These are phyloP conservation scores for Halcyon malimbica DNA, from an alignment of 2,113 vertebrate species.

Conservation along the genomic window DNA sequence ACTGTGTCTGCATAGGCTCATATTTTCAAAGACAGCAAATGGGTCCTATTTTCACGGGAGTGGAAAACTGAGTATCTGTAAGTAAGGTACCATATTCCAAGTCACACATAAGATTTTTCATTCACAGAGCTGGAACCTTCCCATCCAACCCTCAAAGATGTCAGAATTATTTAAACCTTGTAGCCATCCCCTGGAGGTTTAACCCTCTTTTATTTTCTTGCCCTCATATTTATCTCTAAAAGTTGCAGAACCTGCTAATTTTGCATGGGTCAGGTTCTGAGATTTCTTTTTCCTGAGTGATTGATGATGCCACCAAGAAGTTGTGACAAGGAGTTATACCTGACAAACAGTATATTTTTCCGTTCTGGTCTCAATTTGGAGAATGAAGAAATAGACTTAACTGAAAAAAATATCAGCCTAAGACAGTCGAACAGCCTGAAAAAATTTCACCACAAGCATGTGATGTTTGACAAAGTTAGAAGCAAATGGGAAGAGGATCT, in stretches of 20 bases:
- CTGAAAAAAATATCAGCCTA: background rate
- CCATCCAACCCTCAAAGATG: background rate
- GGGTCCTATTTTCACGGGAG: background rate
- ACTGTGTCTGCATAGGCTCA: background rate
- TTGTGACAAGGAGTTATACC: background rate
- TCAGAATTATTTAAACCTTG: background rate
- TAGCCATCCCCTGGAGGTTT: background rate
- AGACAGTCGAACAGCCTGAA: conserved; percentile 1
- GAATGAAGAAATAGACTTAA: background rate
- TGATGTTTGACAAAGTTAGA: conserved; percentile 19
- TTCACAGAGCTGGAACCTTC: background rate
- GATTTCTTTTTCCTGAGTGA: background rate
- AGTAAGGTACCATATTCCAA: background rate
- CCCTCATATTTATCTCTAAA: background rate
- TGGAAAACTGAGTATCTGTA: background rate
- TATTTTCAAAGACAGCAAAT: background rate
- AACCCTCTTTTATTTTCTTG: background rate
- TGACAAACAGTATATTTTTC: background rate
- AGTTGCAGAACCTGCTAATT: background rate
- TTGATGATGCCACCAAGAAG: background rate
- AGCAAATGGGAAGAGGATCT: conserved; percentile 10
- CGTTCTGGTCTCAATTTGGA: background rate
- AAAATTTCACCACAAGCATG: background rate
- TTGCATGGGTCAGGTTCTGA: background rate
- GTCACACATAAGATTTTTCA: background rate